Conservation (phyloP, 2,888 invertebrate genomes). For the Ophion costatus region DNA sequence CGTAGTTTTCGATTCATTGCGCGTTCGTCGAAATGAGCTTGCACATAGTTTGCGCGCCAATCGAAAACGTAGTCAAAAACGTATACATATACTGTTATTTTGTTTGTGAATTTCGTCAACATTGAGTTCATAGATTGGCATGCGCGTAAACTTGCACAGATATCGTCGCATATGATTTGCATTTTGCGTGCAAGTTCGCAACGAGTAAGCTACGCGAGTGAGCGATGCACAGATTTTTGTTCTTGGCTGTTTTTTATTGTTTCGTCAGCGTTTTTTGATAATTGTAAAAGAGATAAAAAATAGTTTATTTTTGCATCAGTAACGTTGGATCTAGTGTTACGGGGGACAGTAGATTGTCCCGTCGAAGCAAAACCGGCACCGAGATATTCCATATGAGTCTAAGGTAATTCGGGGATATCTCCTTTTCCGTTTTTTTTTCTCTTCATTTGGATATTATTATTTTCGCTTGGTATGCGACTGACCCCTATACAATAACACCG, state of each 20-base stretch:
- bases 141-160: constrained; percentile 13
- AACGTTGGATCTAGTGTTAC: constrained; percentile 74
- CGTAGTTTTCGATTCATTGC: constrained; percentile 11
- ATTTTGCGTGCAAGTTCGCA: constrained; percentile 8
- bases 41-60: constrained; percentile 26
- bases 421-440: constrained; percentile 26
- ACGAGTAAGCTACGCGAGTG: background rate
- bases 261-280: constrained; percentile 44
- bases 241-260: constrained; percentile 32
- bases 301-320: constrained; percentile 76
- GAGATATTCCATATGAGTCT: constrained; percentile 92
- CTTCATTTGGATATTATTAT: constrained; percentile 22
- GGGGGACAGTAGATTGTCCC: constrained; percentile 78
- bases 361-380: constrained; percentile 87
- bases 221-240: constrained; percentile 25
- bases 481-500: constrained; percentile 26
- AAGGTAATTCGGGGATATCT: constrained; percentile 84
- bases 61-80: background rate
- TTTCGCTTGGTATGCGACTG: constrained; percentile 54
- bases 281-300: constrained; percentile 43
- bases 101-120: background rate
- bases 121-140: constrained; percentile 2
- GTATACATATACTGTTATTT: background rate
- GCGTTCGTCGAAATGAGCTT: constrained; percentile 17
- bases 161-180: constrained; percentile 15